phyloP scores from a whole-genome alignment of 1,140 invertebrate species.

The Dermatophagoides farinae region DNA sequence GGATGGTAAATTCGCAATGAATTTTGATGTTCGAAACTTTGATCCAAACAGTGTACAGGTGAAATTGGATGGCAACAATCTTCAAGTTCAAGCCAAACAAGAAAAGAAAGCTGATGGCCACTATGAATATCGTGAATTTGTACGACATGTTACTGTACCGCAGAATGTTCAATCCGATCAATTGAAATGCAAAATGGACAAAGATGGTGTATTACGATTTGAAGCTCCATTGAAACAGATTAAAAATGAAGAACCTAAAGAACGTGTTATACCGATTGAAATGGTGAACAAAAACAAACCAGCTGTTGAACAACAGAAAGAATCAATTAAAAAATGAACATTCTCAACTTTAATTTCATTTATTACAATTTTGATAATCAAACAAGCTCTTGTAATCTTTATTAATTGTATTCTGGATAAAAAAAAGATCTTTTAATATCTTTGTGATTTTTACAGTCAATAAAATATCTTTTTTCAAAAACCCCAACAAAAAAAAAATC shows the following conservation, averaged over 20 bases:
- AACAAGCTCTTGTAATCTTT: no score
- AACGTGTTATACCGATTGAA: neutral
- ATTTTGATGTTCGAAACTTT: conserved; percentile 6
- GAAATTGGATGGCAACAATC: conserved; percentile 10
- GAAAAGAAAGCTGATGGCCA: conserved; percentile 8
- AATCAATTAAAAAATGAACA: no score
- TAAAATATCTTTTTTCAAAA: no score
- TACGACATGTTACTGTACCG: neutral
- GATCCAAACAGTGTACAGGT: conserved; percentile 9
- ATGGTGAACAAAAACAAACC: neutral
- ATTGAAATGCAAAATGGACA: neutral
- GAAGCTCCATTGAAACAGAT: neutral
- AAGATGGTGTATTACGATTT: neutral
- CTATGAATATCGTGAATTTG: conserved; percentile 7
- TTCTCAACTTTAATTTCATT: no score
- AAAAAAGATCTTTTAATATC: no score
- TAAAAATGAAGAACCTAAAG: neutral
- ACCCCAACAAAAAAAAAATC: no score
- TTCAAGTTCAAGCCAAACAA: conserved; percentile 12
- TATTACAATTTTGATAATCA: no score
- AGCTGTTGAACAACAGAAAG: no score
- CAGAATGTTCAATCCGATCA: neutral
- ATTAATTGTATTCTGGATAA: no score
- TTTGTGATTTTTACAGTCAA: no score
- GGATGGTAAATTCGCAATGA: conserved; percentile 10